These are phyloP conservation scores for Pseudeuparius sepicola DNA, from an alignment of 2,888 invertebrate genomes.

Conservation along the genomic window DNA sequence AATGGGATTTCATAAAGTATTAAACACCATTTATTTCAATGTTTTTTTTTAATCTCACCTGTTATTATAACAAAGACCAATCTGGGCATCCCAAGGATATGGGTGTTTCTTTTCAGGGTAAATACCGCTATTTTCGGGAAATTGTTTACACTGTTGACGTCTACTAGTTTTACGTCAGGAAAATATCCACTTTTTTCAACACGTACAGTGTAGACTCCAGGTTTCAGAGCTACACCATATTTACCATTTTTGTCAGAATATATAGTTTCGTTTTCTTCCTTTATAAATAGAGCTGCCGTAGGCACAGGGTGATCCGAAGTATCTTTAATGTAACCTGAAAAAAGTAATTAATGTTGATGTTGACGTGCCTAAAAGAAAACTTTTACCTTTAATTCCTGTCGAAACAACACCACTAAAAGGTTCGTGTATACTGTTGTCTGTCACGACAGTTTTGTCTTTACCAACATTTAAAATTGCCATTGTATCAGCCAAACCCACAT, in stretches of 20 bases:
- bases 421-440: constrained; percentile 21
- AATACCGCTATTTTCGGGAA: constrained; percentile 53
- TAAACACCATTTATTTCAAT: too few relatives aligned
- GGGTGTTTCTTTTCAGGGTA: constrained; percentile 55
- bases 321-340: constrained; percentile 51
- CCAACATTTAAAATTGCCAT: constrained; percentile 9
- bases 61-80: constrained; percentile 64
- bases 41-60: too few relatives aligned
- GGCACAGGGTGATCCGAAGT: constrained; percentile 47
- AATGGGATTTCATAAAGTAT: too few relatives aligned
- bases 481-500: neutral
- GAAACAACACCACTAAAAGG: constrained; percentile 23
- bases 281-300: constrained; percentile 42
- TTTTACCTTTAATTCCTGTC: constrained; percentile 28
- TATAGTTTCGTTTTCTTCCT: constrained; percentile 38
- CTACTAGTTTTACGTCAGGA: constrained; percentile 40
- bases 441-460: constrained; percentile 7
- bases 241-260: constrained; percentile 40
- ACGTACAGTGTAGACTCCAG: constrained; percentile 44
- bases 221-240: constrained; percentile 42
- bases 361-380: constrained; percentile 2
- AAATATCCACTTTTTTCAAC: constrained; percentile 53
- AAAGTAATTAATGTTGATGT: constrained; percentile 1
- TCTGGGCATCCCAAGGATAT: constrained; percentile 64
- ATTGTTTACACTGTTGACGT: constrained; percentile 32